Percentiles rank a stretch among this genome's conserved stretches.
phyloP scores from a whole-genome alignment of 2,888 invertebrate species.

The Allacma fusca region DNA sequence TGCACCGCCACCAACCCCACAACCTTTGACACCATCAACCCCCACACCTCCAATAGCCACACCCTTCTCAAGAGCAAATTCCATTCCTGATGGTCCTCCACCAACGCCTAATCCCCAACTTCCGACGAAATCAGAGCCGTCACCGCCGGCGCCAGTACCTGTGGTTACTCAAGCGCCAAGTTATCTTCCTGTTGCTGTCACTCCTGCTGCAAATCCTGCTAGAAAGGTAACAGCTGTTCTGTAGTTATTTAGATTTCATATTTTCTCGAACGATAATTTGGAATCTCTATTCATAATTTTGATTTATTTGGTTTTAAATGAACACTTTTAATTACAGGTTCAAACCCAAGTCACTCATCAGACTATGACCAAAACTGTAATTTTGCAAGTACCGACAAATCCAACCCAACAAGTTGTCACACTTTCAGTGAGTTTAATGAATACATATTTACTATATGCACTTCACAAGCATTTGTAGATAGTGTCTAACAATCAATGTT shows the following conservation, averaged over 20 bases:
- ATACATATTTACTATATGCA: background rate
- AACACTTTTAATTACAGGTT: constrained; percentile 26
- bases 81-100: constrained; percentile 52
- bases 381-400: constrained; percentile 60
- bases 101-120: constrained; percentile 56
- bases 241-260: background rate
- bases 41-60: constrained; percentile 24
- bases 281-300: too few species aligned
- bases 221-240: background rate
- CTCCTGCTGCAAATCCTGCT: constrained; percentile 41
- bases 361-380: constrained; percentile 60
- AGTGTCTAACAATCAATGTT: background rate
- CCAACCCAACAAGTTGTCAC: constrained; percentile 60
- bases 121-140: constrained; percentile 9
- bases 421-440: constrained; percentile 55
- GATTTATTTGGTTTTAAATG: background rate
- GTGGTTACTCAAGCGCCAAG: background rate
- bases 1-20: constrained; percentile 45
- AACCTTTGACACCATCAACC: constrained; percentile 62
- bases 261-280: too few species aligned
- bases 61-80: constrained; percentile 26
- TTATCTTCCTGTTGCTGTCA: constrained; percentile 20
- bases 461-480: too few species aligned
- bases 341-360: constrained; percentile 48
- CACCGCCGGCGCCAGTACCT: background rate